Conservation (phyloP, 1,140 invertebrate genomes). For the Potamilus streckersoni region DNA sequence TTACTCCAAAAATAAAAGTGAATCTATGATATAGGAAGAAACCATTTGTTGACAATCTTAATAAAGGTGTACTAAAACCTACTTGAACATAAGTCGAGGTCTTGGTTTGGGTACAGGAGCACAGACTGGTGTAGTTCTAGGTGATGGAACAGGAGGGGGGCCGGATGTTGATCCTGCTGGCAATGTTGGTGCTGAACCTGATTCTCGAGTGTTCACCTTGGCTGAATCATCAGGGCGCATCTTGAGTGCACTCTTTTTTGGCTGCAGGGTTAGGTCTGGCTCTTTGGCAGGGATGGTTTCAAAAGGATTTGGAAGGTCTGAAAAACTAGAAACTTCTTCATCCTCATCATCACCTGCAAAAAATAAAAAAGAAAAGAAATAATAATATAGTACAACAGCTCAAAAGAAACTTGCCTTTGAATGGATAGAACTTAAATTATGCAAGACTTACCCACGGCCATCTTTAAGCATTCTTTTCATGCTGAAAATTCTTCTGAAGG, state of each 20-base stretch:
- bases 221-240: background rate
- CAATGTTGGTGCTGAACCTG: background rate
- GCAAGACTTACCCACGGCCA: no score
- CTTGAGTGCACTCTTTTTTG: slow-evolving; percentile 66
- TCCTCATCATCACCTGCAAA: slow-evolving; percentile 16
- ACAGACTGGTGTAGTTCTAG: slow-evolving; percentile 36
- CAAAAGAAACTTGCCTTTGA: no score
- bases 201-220: background rate
- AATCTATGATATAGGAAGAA: no score
- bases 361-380: background rate
- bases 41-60: no score
- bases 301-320: background rate
- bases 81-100: background rate
- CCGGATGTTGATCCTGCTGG: slow-evolving; percentile 3
- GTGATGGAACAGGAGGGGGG: slow-evolving; percentile 32
- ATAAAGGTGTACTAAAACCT: background rate
- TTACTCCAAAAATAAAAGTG: no score
- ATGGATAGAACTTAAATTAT: no score
- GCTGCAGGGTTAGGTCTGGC: slow-evolving; percentile 56
- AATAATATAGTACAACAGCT: background rate
- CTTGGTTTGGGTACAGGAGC: slow-evolving; percentile 7
- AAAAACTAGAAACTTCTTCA: slow-evolving; percentile 12
- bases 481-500: no score
- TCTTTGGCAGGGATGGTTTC: slow-evolving; percentile 39
- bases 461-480: no score